Evolutionary conservation across 2,888 invertebrate species (phyloP), one percentile per base, ranked within the genome.

Genomic region (Sarcophaga rosellei): DNA sequence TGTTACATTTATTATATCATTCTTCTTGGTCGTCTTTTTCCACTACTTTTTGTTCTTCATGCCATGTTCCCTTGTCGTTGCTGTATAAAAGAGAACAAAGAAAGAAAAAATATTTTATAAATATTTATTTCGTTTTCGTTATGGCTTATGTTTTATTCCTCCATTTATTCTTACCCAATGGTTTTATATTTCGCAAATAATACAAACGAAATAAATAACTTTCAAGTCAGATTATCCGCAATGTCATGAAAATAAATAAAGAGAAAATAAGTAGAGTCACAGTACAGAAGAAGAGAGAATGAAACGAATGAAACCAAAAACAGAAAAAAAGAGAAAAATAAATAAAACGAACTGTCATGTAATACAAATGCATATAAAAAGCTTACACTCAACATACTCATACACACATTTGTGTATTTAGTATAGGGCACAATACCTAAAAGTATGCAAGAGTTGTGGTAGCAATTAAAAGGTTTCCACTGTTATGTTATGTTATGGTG

Each of bases 161-260:
- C 17, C 45, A 23, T 68, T 68, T 23, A 23, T n/a, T 72, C 47
- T 35, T 47, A 59, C 8, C 25, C 35, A 4, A 23, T n/a, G 15
- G 57, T 12, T 74, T 35, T 81, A 23, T 70, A 21, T 76, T 44
- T 76, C 8, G 59, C 44, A 74, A 78, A 81, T 53, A 53, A 53
- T 86, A 84, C 84, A 79, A 79, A 66, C 66, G 91, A 91, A 91
- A 91, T 91, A 91, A 91, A 91, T 91, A 91, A 91, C 91, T 91
- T 91, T 91, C 91, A 90, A 91, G 91, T 91, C 90, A 92, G 92
- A 92, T 92, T 92, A 92, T 92, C 92, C 92, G 91, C 91, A 91
- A 92, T 92, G 92, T 92, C 92, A 92, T 90, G 92, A 91, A 92
- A 91, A 86, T 81, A 84, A 84, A 91, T 91, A 91, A 90, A 91